Evolutionary conservation across 2,113 vertebrate genomes (phyloP).

Genomic region (Australoheros scitulus): DNA sequence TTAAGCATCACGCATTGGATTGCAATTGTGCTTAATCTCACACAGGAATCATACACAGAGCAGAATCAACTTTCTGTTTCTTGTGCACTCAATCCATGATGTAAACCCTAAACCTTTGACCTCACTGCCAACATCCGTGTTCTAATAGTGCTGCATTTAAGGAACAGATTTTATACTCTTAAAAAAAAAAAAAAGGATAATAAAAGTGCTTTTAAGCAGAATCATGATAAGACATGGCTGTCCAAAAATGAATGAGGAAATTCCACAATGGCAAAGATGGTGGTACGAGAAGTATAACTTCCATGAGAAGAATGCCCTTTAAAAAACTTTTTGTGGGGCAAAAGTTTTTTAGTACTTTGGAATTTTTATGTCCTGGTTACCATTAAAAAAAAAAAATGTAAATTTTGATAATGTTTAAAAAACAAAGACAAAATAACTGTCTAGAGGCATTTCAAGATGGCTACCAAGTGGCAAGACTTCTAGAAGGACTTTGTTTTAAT

Average conservation of each 20-base stretch:
- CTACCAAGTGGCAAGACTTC: not conserved
- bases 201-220: not conserved
- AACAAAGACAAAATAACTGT: not conserved
- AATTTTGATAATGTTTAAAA: not conserved
- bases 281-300: no score
- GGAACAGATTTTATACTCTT: not conserved
- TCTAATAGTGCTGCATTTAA: not conserved
- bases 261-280: no score
- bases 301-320: not conserved
- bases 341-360: no score
- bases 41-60: constrained; percentile 10
- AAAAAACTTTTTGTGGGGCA: not conserved
- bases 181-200: not conserved
- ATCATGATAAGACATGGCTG: not conserved
- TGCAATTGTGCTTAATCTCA: constrained; percentile 29
- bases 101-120: not conserved
- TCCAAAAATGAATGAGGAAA: not conserved
- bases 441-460: not conserved
- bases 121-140: not conserved
- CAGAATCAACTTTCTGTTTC: not conserved
- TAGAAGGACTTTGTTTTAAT: not conserved
- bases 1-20: constrained; percentile 37
- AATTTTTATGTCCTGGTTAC: not conserved
- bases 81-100: not conserved
- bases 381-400: not conserved